A percentile compares a stretch with the other conserved stretches of the same genome.
These are phyloP conservation scores for Ophioderma brevispina DNA, from an alignment of 35 echinoderm and acorn worm genomes.

Conservation along the genomic window DNA sequence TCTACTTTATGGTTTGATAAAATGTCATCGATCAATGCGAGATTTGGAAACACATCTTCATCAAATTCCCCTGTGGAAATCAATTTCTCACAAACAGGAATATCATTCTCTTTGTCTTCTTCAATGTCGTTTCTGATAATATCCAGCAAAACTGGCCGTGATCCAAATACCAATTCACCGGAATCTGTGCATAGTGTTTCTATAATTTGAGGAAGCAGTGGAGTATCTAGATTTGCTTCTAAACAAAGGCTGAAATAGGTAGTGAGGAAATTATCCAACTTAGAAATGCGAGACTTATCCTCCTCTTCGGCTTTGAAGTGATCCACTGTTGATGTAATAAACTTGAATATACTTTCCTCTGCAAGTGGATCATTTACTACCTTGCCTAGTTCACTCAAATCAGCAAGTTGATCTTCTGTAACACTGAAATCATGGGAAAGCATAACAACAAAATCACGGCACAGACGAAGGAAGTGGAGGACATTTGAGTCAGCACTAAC, in stretches of 20 bases:
- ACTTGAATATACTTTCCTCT: slow-evolving; percentile 2
- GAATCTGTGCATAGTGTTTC: not conserved
- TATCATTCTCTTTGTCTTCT: not conserved
- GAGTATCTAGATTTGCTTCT: slow-evolving; percentile 24
- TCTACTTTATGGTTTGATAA: not conserved
- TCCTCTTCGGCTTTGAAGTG: not conserved
- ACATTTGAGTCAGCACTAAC: not conserved
- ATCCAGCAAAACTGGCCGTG: slow-evolving; percentile 16
- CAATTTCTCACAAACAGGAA: not conserved
- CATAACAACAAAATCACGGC: slow-evolving; percentile 35
- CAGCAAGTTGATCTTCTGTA: not conserved
- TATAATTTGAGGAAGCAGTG: slow-evolving; percentile 14
- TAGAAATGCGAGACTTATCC: not conserved
- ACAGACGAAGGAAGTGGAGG: slow-evolving; percentile 28
- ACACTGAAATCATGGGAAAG: not conserved
- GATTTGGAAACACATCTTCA: not conserved
- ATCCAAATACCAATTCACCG: slow-evolving; percentile 4
- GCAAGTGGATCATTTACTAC: not conserved
- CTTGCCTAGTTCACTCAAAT: not conserved
- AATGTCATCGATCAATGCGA: slow-evolving; percentile 3
- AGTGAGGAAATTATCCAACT: not conserved
- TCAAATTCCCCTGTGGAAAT: not conserved
- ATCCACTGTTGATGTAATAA: not conserved
- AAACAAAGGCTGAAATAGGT: slow-evolving; percentile 39
- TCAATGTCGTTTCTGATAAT: slow-evolving; percentile 36